Evolutionary conservation across 1,140 invertebrate species (phyloP), one percentile per base, ranked within the genome.

Genomic region (Drosophila rufa): DNA sequence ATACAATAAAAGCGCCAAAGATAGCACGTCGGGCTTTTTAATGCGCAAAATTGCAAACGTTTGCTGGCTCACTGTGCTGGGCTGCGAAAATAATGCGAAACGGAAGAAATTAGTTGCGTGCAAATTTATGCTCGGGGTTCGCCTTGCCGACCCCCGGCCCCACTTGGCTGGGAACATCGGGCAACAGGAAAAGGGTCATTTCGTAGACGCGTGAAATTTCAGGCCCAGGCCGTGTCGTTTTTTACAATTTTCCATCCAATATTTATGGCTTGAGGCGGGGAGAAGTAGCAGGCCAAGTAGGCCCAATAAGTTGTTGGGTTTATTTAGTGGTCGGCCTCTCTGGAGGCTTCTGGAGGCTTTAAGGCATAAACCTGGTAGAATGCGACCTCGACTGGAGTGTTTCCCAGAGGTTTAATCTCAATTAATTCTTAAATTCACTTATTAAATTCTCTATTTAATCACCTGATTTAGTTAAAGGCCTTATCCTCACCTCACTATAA

Each of bases 81-180:
- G 74, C 80, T 82, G 85, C 70, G 86, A 90, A 89, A 90, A 90
- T 90, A 90, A 90, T 90, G 85, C 85, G 86, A 90, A 85, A 90
- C 85, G 85, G 85, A 90, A 90, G 85, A 90, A 90, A 90, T 90
- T 90, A 90, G 85, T 91, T 90, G 85, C 86, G 85, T 90, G 85
- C 86, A 91, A 90, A 90, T 90, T 90, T 90, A 90, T 90, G 82
- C 81, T 76, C 51, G 67, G 77, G 67, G 74, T 48, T 80, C 70
- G 81, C 64, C 67, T 68, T 58, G 45, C 51, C 74, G 43, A 66
- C 51, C 53, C 30, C 25, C 36, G 11, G 40, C 11, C 38, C 30
- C 9, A 27, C 61, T 22, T n/a, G 36, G 12, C 36, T 38, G 33
- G 73, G 73, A 64, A 67, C 71, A 78, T 68, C 51, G 50, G 58